Evolutionary conservation across 2,888 invertebrate species (phyloP), one percentile per base, ranked within the genome.

Genomic region (Drosophila monieri): DNA sequence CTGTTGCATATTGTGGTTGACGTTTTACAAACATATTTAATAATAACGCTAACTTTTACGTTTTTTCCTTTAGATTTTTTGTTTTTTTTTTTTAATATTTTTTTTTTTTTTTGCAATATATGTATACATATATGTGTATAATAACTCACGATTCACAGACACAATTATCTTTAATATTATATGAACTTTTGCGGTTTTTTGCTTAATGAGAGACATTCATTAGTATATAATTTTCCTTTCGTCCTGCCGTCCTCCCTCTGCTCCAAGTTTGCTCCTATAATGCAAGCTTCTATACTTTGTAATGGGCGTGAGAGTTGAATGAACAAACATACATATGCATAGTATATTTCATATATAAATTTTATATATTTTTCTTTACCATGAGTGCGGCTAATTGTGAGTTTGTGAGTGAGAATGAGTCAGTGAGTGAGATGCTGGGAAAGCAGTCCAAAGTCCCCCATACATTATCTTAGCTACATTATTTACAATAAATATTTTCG

Each of bases 81-180:
- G 3, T 62, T 62, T 58, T 32, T 54, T 56, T 56, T 27, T 51
- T 25, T 44, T 35, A 25, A 52, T 51, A 46, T 58, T 68, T 47
- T 56, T 39, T 12, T 43, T 58, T 67, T 47, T 27, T 14, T 46
- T 59, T 60, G 60, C 60, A 46, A 47, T 66, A 58, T 56, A 55
- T 48, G 30, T 69, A 39, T 54, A 67, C 77, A 59, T 74, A 69
- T 62, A 73, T 71, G 70, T 67, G 66, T 56, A 71, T 74, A 64
- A 65, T 64, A 86, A 86, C 76, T 86, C 85, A 84, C 75, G 72
- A 65, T 85, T 88, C 85, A 87, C 85, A 85, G 83, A 88, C 79
- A 88, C 77, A 83, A 68, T 77, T 77, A 56, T 67, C 73, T 68
- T 66, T 76, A 73, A 74, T 70, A 66, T 62, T 64, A 54, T 62